These are phyloP conservation scores for Philaethria dido DNA, from an alignment of 2,888 invertebrate species.

Conservation along the genomic window DNA sequence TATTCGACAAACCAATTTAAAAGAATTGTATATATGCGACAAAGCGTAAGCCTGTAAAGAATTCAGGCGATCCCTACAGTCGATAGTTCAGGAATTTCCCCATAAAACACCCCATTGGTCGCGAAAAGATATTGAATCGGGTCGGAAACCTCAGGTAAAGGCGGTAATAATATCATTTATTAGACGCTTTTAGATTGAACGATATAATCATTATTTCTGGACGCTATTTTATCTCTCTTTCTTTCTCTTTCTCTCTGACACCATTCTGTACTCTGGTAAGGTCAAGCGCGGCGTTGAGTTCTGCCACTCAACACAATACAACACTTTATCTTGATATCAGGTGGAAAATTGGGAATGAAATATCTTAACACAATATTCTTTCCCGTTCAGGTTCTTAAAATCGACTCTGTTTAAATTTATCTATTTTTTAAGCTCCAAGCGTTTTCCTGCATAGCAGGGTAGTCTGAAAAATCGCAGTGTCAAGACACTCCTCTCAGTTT, in stretches of 20 bases:
- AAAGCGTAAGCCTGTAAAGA: slow-evolving; percentile 12
- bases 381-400: too few relatives aligned
- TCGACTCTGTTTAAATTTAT: too few relatives aligned
- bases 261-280: not conserved
- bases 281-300: not conserved
- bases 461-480: too few relatives aligned
- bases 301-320: not conserved
- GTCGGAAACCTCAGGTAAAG: slow-evolving; percentile 2
- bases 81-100: slow-evolving; percentile 38
- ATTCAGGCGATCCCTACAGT: slow-evolving; percentile 11
- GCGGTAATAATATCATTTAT: slow-evolving; percentile 7
- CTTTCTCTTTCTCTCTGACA: not conserved
- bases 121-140: slow-evolving; percentile 35
- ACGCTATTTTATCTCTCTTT: too few relatives aligned
- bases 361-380: too few relatives aligned
- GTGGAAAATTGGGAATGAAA: too few relatives aligned
- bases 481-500: too few relatives aligned
- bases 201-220: not conserved
- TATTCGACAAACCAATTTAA: slow-evolving; percentile 2
- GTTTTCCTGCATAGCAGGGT: too few relatives aligned
- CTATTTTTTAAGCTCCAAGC: too few relatives aligned
- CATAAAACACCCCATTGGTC: slow-evolving; percentile 40
- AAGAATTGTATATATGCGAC: slow-evolving; percentile 14
- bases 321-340: too few relatives aligned
- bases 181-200: not conserved